A percentile compares a stretch with the other conserved stretches of the same genome.
phyloP scores from a whole-genome alignment of 2,113 vertebrate species.

The Oplegnathus fasciatus region DNA sequence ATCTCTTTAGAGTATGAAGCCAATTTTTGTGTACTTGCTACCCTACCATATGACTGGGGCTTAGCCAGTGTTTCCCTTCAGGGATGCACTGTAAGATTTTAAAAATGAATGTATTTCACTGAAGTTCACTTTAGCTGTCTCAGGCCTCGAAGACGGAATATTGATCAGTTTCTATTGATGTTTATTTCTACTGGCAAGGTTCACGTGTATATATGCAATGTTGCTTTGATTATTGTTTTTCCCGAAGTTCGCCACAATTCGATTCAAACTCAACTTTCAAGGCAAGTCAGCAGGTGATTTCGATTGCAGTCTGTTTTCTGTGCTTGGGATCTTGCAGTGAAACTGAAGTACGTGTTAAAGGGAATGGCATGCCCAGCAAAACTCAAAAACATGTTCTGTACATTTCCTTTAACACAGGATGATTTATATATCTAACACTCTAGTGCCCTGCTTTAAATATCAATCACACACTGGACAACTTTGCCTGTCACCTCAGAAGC shows the following conservation, averaged over 20 bases:
- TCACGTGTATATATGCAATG: constrained; percentile 47
- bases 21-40: constrained; percentile 8
- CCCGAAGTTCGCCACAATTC: constrained; percentile 17
- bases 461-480: constrained; percentile 29
- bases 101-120: constrained; percentile 45
- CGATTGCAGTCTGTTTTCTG: not conserved
- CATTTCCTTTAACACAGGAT: constrained; percentile 7
- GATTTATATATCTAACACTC: constrained; percentile 16
- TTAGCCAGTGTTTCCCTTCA: constrained; percentile 21
- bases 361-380: not conserved
- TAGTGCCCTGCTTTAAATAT: constrained; percentile 34
- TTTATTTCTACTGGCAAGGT: constrained; percentile 59
- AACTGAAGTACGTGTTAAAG: not conserved
- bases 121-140: constrained; percentile 35
- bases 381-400: constrained; percentile 4
- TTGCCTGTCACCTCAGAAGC: constrained; percentile 50
- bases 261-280: constrained; percentile 32
- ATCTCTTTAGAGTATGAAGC: not conserved
- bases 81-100: constrained; percentile 8
- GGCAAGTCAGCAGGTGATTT: constrained; percentile 4
- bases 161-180: constrained; percentile 68
- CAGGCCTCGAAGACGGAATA: constrained; percentile 54
- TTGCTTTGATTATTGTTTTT: constrained; percentile 61
- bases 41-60: not conserved
- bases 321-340: not conserved